phyloP scores from a whole-genome alignment of 2,797 vertebrate genomes.

The Sebastes minor region DNA sequence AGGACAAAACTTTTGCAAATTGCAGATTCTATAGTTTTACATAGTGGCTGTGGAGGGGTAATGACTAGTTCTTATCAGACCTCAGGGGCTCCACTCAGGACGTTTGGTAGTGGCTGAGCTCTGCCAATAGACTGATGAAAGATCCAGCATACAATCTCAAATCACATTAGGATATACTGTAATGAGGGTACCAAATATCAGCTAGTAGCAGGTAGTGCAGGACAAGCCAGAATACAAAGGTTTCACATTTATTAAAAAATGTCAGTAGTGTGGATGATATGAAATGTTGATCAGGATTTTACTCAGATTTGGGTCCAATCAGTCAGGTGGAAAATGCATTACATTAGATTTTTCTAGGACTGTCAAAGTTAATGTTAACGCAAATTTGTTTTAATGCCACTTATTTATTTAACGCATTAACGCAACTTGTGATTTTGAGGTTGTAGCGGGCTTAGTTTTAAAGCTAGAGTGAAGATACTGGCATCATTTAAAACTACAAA shows the following conservation, averaged over 20 bases:
- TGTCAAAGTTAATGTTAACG: too few species aligned
- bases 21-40: constrained; percentile 30
- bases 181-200: background rate
- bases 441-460: too few species aligned
- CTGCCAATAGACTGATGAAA: constrained; percentile 22
- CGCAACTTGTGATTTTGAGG: too few species aligned
- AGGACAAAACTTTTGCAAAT: constrained; percentile 6
- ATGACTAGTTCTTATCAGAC: constrained; percentile 39
- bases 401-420: too few species aligned
- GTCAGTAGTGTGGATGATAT: too few species aligned
- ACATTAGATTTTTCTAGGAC: too few species aligned
- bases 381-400: too few species aligned
- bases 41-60: background rate
- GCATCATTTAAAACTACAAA: too few species aligned
- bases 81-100: constrained; percentile 4
- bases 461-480: too few species aligned
- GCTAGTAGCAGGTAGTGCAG: background rate
- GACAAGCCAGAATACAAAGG: background rate
- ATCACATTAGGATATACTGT: constrained; percentile 9
- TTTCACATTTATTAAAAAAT: background rate
- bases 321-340: too few species aligned
- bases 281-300: too few species aligned
- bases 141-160: background rate
- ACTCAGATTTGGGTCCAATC: too few species aligned
- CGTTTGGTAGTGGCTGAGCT: constrained; percentile 1